Percentiles rank a stretch among this genome's conserved stretches.
phyloP scores from a whole-genome alignment of 2,113 vertebrate species.

The Ginglymostoma cirratum region DNA sequence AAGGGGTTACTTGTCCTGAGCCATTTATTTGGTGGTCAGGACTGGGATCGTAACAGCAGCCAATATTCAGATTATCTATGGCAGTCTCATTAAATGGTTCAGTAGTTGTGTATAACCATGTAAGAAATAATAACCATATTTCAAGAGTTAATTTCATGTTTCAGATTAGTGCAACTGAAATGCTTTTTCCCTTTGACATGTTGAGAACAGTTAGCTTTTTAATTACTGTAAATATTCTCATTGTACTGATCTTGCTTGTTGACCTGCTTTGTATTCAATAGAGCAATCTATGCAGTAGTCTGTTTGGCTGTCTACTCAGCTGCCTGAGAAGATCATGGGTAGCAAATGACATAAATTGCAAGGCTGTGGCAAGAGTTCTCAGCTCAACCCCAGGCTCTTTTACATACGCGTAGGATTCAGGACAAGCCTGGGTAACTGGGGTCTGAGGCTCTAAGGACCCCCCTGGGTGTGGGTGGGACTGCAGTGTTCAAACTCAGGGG shows the following conservation, averaged over 20 bases:
- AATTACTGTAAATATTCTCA: background rate
- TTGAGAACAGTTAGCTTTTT: background rate
- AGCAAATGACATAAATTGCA: background rate
- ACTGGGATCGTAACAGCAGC: background rate
- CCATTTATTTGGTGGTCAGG: too few species aligned
- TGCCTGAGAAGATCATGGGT: background rate
- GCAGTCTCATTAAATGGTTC: background rate
- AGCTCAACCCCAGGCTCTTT: background rate
- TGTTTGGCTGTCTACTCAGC: background rate
- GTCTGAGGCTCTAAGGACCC: too few species aligned
- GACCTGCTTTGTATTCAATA: background rate
- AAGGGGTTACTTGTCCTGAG: too few species aligned
- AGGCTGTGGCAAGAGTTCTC: background rate
- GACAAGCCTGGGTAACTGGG: too few species aligned
- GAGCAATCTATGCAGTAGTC: background rate
- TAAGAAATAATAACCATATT: background rate
- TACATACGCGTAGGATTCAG: too few species aligned
- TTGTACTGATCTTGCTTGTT: background rate
- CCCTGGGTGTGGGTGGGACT: too few species aligned
- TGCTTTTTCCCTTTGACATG: background rate
- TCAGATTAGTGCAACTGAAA: background rate
- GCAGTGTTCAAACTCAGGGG: too few species aligned
- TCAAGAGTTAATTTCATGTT: background rate
- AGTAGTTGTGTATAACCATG: background rate
- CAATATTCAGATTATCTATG: background rate